A percentile compares a stretch with the other conserved stretches of the same genome.
Evolutionary conservation across 23 tunicate species (phyloP).

Genomic region (Botrylloides violaceus): DNA sequence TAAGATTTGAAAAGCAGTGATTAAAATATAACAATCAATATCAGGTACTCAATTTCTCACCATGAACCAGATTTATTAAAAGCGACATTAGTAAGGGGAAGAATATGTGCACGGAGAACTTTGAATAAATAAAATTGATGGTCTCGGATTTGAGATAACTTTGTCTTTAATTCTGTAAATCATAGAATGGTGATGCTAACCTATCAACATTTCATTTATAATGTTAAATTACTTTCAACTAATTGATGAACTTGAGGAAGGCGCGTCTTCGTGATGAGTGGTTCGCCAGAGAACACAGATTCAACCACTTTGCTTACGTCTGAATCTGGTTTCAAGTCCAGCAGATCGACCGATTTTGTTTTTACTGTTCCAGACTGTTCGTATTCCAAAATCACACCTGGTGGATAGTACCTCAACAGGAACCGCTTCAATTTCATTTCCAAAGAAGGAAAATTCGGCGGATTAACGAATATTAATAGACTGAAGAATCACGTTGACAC

Average conservation of each 20-base stretch:
- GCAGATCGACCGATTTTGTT: constrained; percentile 74
- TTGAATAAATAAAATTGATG: constrained; percentile 85
- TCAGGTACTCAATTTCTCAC: constrained; percentile 12
- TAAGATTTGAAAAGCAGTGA: background rate
- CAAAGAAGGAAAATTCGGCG: background rate
- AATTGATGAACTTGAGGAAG: constrained; percentile 71
- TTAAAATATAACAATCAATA: background rate
- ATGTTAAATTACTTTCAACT: constrained; percentile 41
- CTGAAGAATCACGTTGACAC: background rate
- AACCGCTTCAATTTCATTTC: constrained; percentile 74
- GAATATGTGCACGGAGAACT: constrained; percentile 88
- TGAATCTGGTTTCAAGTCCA: constrained; percentile 45
- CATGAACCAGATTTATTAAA: constrained; percentile 94
- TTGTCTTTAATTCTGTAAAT: constrained; percentile 65
- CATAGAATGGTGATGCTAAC: background rate
- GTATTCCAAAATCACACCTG: constrained; percentile 90
- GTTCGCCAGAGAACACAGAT: constrained; percentile 41
- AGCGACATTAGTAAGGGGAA: constrained; percentile 92
- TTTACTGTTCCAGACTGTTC: constrained; percentile 73
- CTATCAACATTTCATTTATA: background rate
- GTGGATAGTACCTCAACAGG: constrained; percentile 87
- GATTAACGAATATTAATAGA: too few species aligned
- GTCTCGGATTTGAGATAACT: constrained; percentile 31
- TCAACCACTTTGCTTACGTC: constrained; percentile 38
- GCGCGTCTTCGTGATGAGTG: constrained; percentile 67